Conservation (phyloP, 2,888 invertebrate genomes). For the Timema podura region DNA sequence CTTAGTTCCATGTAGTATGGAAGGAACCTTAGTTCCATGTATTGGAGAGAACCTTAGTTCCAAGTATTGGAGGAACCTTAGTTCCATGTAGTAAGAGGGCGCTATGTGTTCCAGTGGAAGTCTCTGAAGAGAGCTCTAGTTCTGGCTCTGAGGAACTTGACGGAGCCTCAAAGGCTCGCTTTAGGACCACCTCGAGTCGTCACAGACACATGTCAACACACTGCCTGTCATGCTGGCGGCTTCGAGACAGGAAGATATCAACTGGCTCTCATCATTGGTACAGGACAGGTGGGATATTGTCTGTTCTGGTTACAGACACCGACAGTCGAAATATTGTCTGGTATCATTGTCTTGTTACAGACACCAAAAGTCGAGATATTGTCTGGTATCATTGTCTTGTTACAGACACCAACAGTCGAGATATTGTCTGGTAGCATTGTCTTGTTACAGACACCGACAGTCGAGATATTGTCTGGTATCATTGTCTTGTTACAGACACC, state of each 20-base stretch:
- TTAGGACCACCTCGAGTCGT: conserved; percentile 13
- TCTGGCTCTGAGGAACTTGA: conserved; percentile 27
- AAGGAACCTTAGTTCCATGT: background rate
- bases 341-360: conserved; percentile 30
- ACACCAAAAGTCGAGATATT: no score
- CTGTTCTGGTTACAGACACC: background rate
- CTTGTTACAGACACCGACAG: conserved; percentile 37
- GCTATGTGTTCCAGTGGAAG: conserved; percentile 6
- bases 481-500: background rate
- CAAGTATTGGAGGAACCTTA: background rate
- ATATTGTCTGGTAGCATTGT: background rate
- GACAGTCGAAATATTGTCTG: background rate
- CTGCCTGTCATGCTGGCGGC: conserved; percentile 28
- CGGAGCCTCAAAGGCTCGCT: conserved; percentile 13
- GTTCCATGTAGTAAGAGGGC: background rate
- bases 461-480: conserved; percentile 26
- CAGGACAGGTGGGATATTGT: conserved; percentile 35
- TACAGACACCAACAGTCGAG: background rate
- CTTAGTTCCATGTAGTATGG: no score
- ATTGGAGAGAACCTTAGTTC: no score
- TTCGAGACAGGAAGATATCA: conserved; percentile 37
- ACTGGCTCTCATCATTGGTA: conserved; percentile 37
- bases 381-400: background rate
- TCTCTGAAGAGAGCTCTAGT: conserved; percentile 5
- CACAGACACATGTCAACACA: conserved; percentile 21